Percentiles rank a stretch among this genome's conserved stretches.
phyloP scores from a whole-genome alignment of 2,797 vertebrate genomes.

The Cuniculus paca region DNA sequence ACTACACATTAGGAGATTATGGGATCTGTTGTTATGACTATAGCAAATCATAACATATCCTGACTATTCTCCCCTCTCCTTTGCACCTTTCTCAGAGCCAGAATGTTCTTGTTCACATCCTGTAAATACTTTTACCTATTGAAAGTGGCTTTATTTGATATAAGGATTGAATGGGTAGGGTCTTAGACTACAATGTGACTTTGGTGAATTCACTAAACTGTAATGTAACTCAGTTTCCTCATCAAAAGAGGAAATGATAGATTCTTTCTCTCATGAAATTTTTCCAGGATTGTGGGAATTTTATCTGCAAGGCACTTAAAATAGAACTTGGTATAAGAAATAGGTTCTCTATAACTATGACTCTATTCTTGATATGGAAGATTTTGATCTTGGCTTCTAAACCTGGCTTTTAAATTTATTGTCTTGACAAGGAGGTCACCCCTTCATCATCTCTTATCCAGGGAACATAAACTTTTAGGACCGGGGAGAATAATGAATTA shows the following conservation, averaged over 20 bases:
- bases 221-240: background rate
- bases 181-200: background rate
- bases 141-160: background rate
- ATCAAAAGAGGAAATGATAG: background rate
- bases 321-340: background rate
- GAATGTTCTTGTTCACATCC: background rate
- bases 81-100: background rate
- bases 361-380: background rate
- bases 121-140: background rate
- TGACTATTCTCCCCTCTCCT: background rate
- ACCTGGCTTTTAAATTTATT: background rate
- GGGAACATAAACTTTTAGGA: background rate
- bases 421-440: background rate
- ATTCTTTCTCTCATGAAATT: background rate
- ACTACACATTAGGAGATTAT: background rate
- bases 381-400: background rate
- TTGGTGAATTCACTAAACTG: background rate
- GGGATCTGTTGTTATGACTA: background rate
- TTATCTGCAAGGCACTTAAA: background rate
- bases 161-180: background rate
- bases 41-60: background rate
- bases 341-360: background rate
- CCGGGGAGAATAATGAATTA: background rate
- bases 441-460: background rate
- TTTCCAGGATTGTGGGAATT: background rate